phyloP scores from a whole-genome alignment of 2,888 invertebrate genomes.

The Serripes groenlandicus region DNA sequence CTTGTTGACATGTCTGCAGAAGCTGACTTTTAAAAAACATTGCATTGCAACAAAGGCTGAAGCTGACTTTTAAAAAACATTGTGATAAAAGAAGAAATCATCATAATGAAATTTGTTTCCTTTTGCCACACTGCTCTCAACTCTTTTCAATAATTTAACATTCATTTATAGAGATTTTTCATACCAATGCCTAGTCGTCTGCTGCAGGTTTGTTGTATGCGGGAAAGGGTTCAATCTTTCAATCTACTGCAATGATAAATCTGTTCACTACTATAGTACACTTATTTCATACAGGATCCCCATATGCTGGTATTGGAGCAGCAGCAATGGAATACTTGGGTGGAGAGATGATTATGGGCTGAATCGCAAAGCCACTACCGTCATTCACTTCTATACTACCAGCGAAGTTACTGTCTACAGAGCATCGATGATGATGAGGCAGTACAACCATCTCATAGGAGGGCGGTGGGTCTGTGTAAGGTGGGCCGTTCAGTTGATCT shows the following conservation, averaged over 20 bases:
- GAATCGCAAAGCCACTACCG: constrained; percentile 42
- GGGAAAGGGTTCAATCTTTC: no score
- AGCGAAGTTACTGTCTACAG: constrained; percentile 49
- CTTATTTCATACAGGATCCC: constrained; percentile 62
- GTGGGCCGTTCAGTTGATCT: constrained; percentile 77
- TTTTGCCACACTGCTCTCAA: neutral
- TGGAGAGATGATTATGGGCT: constrained; percentile 75
- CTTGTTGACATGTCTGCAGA: no score
- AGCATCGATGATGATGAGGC: constrained; percentile 40
- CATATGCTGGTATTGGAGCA: constrained; percentile 75
- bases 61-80: no score
- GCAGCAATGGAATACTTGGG: constrained; percentile 81
- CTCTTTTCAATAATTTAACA: neutral
- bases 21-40: no score
- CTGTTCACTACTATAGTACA: neutral
- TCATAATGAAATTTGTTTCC: neutral
- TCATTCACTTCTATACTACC: constrained; percentile 56
- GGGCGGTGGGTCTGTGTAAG: constrained; percentile 77
- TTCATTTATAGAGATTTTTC: no score
- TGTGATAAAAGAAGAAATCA: neutral
- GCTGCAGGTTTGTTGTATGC: no score
- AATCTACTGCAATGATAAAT: constrained; percentile 2
- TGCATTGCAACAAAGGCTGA: no score
- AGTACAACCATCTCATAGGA: constrained; percentile 78
- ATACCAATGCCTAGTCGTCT: no score